Conservation (phyloP, 2,797 vertebrate genomes). For the Coregonus suidteri region DNA sequence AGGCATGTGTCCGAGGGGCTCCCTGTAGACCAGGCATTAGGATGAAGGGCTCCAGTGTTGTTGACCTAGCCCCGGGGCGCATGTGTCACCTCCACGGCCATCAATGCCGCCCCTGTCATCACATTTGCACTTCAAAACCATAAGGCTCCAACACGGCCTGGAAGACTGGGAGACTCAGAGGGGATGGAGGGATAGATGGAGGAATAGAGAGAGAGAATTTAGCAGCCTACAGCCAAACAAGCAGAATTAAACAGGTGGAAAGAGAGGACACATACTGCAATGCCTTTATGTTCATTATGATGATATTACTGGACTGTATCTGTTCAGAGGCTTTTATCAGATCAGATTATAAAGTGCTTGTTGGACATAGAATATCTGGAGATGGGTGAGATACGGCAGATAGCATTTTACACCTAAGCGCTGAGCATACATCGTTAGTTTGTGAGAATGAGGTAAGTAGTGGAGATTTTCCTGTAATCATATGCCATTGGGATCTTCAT, state of each 20-base stretch:
- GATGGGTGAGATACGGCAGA: neutral
- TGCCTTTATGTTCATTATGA: too few species aligned
- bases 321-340: neutral
- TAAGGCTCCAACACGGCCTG: conserved; percentile 23
- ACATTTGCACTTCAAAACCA: conserved; percentile 78
- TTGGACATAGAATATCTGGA: neutral
- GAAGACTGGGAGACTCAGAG: conserved; percentile 40
- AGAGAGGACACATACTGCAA: too few species aligned
- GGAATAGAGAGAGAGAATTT: neutral
- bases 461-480: neutral
- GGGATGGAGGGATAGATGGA: neutral
- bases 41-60: conserved; percentile 65
- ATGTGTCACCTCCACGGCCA: conserved; percentile 71
- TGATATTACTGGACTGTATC: neutral
- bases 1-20: conserved; percentile 61
- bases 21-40: conserved; percentile 68
- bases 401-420: neutral
- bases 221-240: neutral
- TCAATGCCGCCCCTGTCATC: conserved; percentile 61
- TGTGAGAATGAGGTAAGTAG: neutral
- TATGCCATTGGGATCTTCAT: neutral
- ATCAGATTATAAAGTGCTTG: neutral
- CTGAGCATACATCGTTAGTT: neutral
- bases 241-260: neutral
- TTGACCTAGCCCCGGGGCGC: conserved; percentile 78